Conservation (phyloP, 2,797 vertebrate species). For the Oceanodroma leucorhoa region DNA sequence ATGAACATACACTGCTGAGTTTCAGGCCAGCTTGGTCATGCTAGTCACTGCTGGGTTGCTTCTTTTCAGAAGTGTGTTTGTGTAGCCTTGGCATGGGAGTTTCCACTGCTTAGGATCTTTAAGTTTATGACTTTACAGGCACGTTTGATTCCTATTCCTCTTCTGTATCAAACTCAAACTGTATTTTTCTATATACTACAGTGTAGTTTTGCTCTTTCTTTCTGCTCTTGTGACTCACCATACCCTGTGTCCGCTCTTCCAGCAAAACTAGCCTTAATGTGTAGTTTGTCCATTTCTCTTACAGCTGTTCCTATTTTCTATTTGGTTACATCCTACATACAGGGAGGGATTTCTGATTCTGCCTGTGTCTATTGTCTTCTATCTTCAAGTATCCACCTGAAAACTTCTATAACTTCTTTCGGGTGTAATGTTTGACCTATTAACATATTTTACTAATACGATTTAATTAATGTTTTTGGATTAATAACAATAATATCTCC, state of each 20-base stretch:
- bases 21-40: not conserved
- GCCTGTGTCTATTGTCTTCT: rapidly evolving
- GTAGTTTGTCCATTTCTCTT: not conserved
- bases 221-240: not conserved
- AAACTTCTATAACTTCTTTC: not conserved
- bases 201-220: not conserved
- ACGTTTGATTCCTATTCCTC: not conserved
- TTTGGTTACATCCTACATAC: not conserved
- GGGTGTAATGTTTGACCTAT: not conserved
- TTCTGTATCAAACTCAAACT: not conserved
- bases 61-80: not conserved
- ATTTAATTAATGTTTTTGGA: not conserved
- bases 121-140: not conserved
- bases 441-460: not conserved
- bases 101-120: not conserved
- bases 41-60: not conserved
- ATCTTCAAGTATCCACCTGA: not conserved
- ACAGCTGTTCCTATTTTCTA: not conserved
- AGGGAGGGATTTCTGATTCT: not conserved
- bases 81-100: not conserved
- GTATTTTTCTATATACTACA: not conserved
- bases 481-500: not conserved
- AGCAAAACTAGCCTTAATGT: not conserved
- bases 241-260: not conserved
- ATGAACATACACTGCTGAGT: not conserved